Base-by-base conservation (phyloP, 2,113 vertebrate species). In the Melanerpes aurifrons region DNA sequence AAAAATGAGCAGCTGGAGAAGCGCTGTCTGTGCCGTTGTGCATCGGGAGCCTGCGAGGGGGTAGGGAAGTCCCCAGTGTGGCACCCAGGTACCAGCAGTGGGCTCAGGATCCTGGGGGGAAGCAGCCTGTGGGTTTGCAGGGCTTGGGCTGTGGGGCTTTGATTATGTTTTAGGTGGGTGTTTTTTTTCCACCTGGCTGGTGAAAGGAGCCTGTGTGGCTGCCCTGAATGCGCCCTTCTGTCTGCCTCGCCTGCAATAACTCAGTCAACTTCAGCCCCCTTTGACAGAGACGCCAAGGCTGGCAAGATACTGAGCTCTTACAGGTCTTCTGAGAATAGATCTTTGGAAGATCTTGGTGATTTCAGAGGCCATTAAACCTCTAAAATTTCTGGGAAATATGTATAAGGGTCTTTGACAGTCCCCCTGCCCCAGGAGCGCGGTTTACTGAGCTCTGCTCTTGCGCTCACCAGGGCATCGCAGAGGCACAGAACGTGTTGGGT, bases 241-340 rank as follows among this genome's bases (percentile, higher is more conserved):
- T 78, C 93, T 92, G 86, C 76, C 43, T 58, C 15, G 5, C 67
- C 82, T 16, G 77, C 93, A 92, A 28, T 78, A 82, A 82, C 15
- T 86, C 86, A 35, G 37, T 40, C 93, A 86, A 25, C 86, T 89
- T 73, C 86, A 48, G 71, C 75, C 82, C 62, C 67, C 15, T 78
- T n/a, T 10, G 58, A 82, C 72, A 37, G 86, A 79, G 90, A 70
- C 22, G 53, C 86, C 90, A 56, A 89, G 86, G 82, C 77, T 92
- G 86, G 86, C 90, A 66, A 89, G 90, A 92, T 74, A 74, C 93
- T 0, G 50, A 92, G 82, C 62, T 66, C 77, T 82, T 89, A 79
- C 72, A 57, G 63, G 82, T 48, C 90, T 86, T 73, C 61, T 57
- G 87, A 92, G 85, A 95, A 77, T 0, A 7, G 59, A 76, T 43